Evolutionary conservation across 2,113 vertebrate species (phyloP).

Genomic region (Bufo bufo): DNA sequence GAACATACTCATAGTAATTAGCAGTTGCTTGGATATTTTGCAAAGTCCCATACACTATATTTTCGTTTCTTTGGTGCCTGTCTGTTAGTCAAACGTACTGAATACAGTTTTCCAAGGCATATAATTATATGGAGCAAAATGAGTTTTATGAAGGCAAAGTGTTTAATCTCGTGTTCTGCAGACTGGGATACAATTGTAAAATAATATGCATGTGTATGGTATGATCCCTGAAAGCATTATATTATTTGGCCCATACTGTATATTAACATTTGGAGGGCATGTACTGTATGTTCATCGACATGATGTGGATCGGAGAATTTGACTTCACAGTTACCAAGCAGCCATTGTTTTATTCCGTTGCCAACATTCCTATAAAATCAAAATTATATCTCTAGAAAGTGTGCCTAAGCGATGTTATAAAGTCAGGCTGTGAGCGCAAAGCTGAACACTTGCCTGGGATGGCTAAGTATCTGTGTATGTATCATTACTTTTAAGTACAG

Average conservation of each 20-base stretch:
- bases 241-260: slow-evolving; percentile 21
- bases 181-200: slow-evolving; percentile 41
- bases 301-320: neutral
- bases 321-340: slow-evolving; percentile 22
- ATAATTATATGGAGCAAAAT: slow-evolving; percentile 56
- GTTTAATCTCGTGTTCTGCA: slow-evolving; percentile 35
- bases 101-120: slow-evolving; percentile 59
- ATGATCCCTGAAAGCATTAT: slow-evolving; percentile 34
- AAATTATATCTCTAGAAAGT: slow-evolving; percentile 39
- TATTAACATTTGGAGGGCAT: slow-evolving; percentile 9
- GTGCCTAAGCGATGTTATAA: slow-evolving; percentile 27
- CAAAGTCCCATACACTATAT: slow-evolving; percentile 51
- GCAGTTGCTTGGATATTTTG: slow-evolving; percentile 53
- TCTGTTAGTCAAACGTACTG: slow-evolving; percentile 55
- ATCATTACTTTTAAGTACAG: slow-evolving; percentile 44
- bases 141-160: slow-evolving; percentile 58
- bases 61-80: slow-evolving; percentile 50
- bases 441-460: slow-evolving; percentile 24
- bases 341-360: neutral
- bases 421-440: slow-evolving; percentile 20
- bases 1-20: slow-evolving; percentile 54
- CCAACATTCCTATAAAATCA: slow-evolving; percentile 16
- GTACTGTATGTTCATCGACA: neutral
- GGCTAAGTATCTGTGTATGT: slow-evolving; percentile 29
- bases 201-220: slow-evolving; percentile 38